These are phyloP conservation scores for Promerops cafer DNA, from an alignment of 2,113 vertebrate species.

Conservation along the genomic window DNA sequence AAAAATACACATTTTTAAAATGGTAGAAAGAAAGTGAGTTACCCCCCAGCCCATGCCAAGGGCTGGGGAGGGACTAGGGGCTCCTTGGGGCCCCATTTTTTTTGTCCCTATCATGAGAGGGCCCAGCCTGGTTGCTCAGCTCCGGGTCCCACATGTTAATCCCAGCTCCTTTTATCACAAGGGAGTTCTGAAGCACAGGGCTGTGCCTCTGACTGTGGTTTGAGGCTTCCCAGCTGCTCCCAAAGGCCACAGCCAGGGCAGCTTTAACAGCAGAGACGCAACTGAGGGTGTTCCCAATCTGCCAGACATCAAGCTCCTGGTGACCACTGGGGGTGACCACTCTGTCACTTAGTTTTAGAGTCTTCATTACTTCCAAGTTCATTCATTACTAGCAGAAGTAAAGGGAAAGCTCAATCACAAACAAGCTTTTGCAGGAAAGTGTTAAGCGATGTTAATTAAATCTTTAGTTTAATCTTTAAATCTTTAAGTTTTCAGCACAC, in stretches of 20 bases:
- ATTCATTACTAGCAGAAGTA: neutral
- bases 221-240: conserved; percentile 9
- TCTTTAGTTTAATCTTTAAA: too few relatives aligned
- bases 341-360: neutral
- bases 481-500: accelerated
- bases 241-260: neutral
- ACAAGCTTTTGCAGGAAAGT: neutral
- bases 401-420: neutral
- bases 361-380: neutral
- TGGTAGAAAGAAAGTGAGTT: neutral
- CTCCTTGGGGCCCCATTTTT: neutral
- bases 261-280: neutral
- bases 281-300: neutral
- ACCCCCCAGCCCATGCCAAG: too few relatives aligned
- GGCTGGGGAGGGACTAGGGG: accelerated
- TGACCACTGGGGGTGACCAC: neutral
- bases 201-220: neutral
- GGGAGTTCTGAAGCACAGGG: neutral
- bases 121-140: neutral
- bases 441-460: neutral
- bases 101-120: accelerated
- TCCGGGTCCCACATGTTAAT: accelerated
- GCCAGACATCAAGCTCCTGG: neutral
- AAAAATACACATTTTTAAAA: accelerated
- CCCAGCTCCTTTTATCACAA: neutral